Evolutionary conservation across 2,888 invertebrate species (phyloP), one percentile per base, ranked within the genome.

Genomic region (Timema cristinae): DNA sequence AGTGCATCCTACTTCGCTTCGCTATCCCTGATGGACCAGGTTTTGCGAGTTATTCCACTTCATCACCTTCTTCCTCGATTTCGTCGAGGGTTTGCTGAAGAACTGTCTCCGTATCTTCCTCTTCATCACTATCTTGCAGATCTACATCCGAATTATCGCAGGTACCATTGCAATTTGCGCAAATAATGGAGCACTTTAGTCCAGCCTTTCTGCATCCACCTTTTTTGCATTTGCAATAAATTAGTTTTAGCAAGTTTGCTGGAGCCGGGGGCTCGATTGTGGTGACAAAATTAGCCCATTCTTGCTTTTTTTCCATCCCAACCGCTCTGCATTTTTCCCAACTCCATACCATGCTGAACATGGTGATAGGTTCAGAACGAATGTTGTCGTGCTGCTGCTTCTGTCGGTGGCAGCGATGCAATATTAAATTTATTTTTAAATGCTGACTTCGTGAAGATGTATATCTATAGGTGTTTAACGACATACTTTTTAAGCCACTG

Each of bases 381-480:
- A 74, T 77, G 75, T 75, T 73, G 73, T 69, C 74, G 69, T 67
- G 77, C 75, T 71, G 76, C 76, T 68, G 75, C 76, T 72, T 73
- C 71, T 73, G 63, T 63, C n/a, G 63, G 63, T 63, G 63, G 63
- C 16, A 63, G 63, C 16, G 63, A 10, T 63, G 63, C 9, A 52
- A 52, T 52, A 11, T 52, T 52, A 52, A 52, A 52, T 52, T n/a
- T n/a, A n/a, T n/a, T n/a, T n/a, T n/a, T 51, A 10, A 49, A 50
- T 52, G 52, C 52, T 52, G 52, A 52, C 11, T 52, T 52, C 11
- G 11, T 63, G 16, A n/a, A 63, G 11, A 63, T 16, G 9, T n/a
- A 63, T 63, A n/a, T 63, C 10, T 63, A 63, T 63, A 63, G 10
- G 9, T 63, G 63, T 63, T 63, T 15, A 52, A 52, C 10, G 16